Evolutionary conservation across 2,113 vertebrate genomes (phyloP).

Genomic region (Carollia perspicillata): DNA sequence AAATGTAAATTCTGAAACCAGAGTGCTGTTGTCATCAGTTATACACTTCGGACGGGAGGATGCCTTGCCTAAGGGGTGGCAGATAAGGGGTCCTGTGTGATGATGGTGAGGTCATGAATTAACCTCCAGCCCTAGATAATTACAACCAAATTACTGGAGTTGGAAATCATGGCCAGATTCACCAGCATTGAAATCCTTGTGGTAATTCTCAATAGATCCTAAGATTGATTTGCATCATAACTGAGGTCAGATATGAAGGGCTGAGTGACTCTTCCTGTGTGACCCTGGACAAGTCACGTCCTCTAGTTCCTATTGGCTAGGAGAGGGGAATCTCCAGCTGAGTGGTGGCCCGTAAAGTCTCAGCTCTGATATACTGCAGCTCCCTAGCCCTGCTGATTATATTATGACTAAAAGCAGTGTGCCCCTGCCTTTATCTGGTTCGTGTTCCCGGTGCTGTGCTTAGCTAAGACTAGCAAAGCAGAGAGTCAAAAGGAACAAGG

Average conservation of each 20-base stretch:
- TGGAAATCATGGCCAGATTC: constrained; percentile 18
- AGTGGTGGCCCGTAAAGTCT: background rate
- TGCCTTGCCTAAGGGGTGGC: background rate
- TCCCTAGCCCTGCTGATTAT: background rate
- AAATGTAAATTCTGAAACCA: background rate
- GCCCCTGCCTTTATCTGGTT: background rate
- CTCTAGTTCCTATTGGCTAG: background rate
- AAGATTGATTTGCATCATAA: background rate
- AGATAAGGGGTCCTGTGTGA: background rate
- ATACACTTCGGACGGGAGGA: background rate
- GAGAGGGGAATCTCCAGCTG: background rate
- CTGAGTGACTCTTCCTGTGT: background rate
- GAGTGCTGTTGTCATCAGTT: background rate
- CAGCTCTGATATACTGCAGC: background rate
- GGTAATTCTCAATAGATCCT: background rate
- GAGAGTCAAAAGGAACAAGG: background rate
- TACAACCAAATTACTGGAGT: background rate
- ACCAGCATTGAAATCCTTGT: background rate
- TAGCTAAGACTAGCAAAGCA: background rate
- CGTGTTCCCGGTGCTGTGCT: background rate
- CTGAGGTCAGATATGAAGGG: background rate
- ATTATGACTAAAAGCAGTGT: background rate
- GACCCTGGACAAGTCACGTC: background rate
- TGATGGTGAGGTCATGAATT: background rate
- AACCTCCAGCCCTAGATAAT: background rate